phyloP scores from a whole-genome alignment of 92 coral and sea anemone species.

The Umimayanthus kanabou region DNA sequence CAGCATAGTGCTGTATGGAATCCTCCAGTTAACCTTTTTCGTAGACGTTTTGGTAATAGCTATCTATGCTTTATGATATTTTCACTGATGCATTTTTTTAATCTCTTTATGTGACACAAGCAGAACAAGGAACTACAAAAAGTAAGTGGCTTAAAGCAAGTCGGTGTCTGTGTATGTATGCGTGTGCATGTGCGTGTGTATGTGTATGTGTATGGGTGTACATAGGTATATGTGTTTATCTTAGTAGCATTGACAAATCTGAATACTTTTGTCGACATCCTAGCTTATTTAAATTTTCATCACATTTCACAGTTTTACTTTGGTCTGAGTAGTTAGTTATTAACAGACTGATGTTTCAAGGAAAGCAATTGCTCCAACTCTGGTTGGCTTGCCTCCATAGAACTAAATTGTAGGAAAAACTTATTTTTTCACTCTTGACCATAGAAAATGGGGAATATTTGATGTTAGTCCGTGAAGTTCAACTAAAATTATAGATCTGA shows the following conservation, averaged over 20 bases:
- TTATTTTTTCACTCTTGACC: too few species aligned
- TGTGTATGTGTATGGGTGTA: neutral
- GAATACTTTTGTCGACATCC: neutral
- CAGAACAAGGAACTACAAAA: slow-evolving; percentile 43
- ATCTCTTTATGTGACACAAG: neutral
- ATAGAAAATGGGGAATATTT: too few species aligned
- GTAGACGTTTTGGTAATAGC: neutral
- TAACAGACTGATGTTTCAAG: neutral
- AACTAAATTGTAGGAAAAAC: too few species aligned
- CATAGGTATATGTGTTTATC: too few species aligned
- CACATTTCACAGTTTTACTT: neutral
- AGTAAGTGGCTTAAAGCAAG: slow-evolving; percentile 6
- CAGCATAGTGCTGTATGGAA: too few species aligned
- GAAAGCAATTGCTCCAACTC: too few species aligned
- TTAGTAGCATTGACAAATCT: neutral
- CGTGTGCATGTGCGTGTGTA: neutral
- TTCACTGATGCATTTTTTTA: neutral
- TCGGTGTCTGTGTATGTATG: neutral
- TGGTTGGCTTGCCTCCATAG: too few species aligned
- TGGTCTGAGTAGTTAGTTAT: neutral
- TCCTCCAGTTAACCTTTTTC: neutral
- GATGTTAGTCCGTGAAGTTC: too few species aligned
- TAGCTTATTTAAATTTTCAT: neutral
- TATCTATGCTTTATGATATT: neutral
- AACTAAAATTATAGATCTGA: too few species aligned